These are phyloP conservation scores for Chironomus tepperi DNA, from an alignment of 1,140 invertebrate genomes.

Conservation along the genomic window DNA sequence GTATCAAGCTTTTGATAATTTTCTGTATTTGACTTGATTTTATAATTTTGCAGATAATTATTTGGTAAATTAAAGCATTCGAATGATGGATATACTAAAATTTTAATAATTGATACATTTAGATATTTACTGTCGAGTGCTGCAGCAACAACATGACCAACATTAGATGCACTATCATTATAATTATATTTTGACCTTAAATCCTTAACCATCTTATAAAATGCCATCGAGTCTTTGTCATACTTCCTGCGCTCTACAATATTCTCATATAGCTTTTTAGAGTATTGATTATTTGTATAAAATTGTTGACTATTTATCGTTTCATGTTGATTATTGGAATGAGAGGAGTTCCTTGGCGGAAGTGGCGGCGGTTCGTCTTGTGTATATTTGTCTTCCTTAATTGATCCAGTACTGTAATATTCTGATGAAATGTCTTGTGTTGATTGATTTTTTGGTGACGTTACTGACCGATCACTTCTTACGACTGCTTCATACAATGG, in stretches of 20 bases:
- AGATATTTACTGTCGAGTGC: conserved; percentile 68
- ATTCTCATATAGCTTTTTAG: conserved; percentile 59
- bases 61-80: conserved; percentile 41
- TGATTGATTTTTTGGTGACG: conserved; percentile 49
- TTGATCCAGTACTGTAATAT: conserved; percentile 46
- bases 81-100: conserved; percentile 65
- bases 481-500: conserved; percentile 67
- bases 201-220: conserved; percentile 61
- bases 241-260: conserved; percentile 55
- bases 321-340: background rate
- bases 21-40: conserved; percentile 21
- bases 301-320: background rate
- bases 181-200: conserved; percentile 51
- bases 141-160: conserved; percentile 71
- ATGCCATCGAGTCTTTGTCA: conserved; percentile 67
- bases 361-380: conserved; percentile 38
- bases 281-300: conserved; percentile 24
- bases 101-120: conserved; percentile 73
- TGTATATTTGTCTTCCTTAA: conserved; percentile 29
- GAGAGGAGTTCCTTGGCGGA: conserved; percentile 44
- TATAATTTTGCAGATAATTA: conserved; percentile 26
- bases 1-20: conserved; percentile 39
- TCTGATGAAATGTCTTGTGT: conserved; percentile 40
- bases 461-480: conserved; percentile 51
- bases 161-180: conserved; percentile 62